These are phyloP conservation scores for Varecia variegata DNA, from an alignment of 2,797 vertebrate genomes.

Conservation along the genomic window DNA sequence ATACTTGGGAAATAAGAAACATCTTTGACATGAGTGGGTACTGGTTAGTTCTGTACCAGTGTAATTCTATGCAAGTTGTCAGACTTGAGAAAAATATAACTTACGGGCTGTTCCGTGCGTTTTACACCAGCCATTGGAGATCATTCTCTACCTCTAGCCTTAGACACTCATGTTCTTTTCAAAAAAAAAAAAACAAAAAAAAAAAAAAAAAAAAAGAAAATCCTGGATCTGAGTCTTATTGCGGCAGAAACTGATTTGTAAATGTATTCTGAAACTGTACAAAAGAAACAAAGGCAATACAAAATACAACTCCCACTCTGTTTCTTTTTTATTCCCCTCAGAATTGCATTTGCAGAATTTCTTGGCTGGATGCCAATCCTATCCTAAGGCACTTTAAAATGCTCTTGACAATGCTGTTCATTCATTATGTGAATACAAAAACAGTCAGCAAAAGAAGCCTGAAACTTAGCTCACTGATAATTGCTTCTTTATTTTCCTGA, in stretches of 20 bases:
- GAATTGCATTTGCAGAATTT: constrained; percentile 30
- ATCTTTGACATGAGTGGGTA: not conserved
- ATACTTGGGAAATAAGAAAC: not conserved
- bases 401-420: constrained; percentile 2
- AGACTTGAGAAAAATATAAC: not conserved
- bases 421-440: constrained; percentile 24
- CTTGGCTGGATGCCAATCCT: constrained; percentile 32
- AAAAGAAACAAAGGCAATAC: constrained; percentile 42
- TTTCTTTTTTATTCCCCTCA: constrained; percentile 50
- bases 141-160: not conserved
- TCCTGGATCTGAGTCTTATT: not conserved
- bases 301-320: not conserved
- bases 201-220: no score
- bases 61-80: not conserved
- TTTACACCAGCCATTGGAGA: not conserved
- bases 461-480: constrained; percentile 27
- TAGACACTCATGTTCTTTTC: not conserved
- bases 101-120: not conserved
- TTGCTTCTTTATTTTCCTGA: constrained; percentile 51
- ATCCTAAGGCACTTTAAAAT: constrained; percentile 14
- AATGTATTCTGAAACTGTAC: not conserved
- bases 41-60: not conserved
- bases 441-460: not conserved
- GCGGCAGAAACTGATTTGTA: not conserved
- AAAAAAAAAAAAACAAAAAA: no score